Conservation (phyloP, 2,888 invertebrate species). For the Diplolepis rosae region DNA sequence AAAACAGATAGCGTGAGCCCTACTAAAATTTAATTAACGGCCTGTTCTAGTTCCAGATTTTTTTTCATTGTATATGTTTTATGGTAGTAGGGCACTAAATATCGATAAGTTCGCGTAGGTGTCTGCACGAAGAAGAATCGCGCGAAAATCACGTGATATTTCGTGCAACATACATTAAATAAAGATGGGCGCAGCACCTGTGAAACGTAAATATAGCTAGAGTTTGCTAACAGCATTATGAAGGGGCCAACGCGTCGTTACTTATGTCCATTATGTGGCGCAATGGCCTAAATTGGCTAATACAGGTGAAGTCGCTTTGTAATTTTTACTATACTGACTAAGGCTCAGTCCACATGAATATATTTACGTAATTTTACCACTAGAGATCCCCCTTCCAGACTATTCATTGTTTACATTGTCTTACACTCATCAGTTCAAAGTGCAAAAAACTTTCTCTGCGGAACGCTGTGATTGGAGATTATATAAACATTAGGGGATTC, state of each 20-base stretch:
- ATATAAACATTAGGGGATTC: slow-evolving; percentile 3
- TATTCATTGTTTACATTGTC: not conserved
- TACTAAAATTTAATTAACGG: not conserved
- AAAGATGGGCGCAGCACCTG: slow-evolving; percentile 17
- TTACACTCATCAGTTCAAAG: not conserved
- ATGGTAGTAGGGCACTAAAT: slow-evolving; percentile 5
- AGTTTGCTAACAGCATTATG: not conserved
- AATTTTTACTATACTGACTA: too few species aligned
- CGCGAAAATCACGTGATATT: slow-evolving; percentile 23
- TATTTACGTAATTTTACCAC: slow-evolving; percentile 11
- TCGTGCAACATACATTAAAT: slow-evolving; percentile 4
- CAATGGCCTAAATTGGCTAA: slow-evolving; percentile 10
- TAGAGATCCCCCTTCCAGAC: not conserved
- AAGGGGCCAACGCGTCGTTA: slow-evolving; percentile 5
- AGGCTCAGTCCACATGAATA: too few species aligned
- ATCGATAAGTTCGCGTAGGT: not conserved
- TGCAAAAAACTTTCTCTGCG: not conserved
- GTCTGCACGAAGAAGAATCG: slow-evolving; percentile 18
- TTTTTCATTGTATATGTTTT: slow-evolving; percentile 9
- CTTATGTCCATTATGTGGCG: slow-evolving; percentile 17
- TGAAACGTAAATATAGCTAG: slow-evolving; percentile 14
- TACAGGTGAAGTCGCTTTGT: not conserved
- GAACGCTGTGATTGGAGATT: not conserved
- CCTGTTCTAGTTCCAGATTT: slow-evolving; percentile 23
- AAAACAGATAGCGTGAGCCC: slow-evolving; percentile 9